Evolutionary conservation across 2,113 vertebrate species (phyloP), one percentile per base, ranked within the genome.

Genomic region (Lophotis ruficrista): DNA sequence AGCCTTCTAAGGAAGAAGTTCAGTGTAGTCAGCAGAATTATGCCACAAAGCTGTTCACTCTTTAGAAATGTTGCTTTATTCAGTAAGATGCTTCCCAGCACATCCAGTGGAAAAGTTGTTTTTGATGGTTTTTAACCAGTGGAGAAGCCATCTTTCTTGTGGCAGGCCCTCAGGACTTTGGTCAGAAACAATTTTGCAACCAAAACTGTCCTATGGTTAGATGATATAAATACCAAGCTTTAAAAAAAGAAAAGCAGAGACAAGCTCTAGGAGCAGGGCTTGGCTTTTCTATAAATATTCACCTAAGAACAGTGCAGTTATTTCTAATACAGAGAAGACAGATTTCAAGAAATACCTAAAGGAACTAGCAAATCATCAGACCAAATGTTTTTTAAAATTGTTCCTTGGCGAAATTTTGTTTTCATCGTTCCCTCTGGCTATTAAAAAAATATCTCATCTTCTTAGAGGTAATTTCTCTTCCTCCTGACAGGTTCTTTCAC

Each of bases 221-320:
- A 89, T 77, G 24, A 58, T 84, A 94, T 68, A 94, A 95, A 96
- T 92, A 92, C 10, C 50, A 84, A 57, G 10, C 4, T 80, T 94
- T 54, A 14, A 72, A 90, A 89, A 93, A 83, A 87, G 37, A 35
- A 93, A 89, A 82, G 51, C 37, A 83, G 71, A 95, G 31, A 87
- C 25, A 83, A 86, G 43, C 21, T 85, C 37, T 72, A 77, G 37
- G 22, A 85, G 15, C 35, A 80, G 48, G 60, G 47, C 20, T 90
- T 70, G 54, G 18, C 33, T 91, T 89, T 94, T 87, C 88, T 79
- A 80, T 86, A 94, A 92, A 95, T 87, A 90, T 33, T 93, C 62
- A 12, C 22, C 65, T 61, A 92, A 94, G 83, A 54, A 68, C 69
- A 72, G 33, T 61, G 61, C 24, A 91, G 37, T 54, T 82, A 71